Conservation (phyloP, 1,140 invertebrate genomes). For the Calephelis virginiensis region DNA sequence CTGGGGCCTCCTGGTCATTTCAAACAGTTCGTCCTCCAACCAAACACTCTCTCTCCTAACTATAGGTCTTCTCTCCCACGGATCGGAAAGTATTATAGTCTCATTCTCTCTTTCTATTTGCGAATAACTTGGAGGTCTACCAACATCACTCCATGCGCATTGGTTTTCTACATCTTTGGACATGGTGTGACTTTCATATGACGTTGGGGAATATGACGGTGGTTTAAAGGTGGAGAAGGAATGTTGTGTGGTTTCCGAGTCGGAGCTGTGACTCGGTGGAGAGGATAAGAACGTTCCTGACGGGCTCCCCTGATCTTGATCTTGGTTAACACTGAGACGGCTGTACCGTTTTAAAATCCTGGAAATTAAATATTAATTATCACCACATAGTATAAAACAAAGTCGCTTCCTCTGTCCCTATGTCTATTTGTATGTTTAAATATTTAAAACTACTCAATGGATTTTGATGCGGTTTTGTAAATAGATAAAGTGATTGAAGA, state of each 20-base stretch:
- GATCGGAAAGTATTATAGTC: conserved; percentile 77
- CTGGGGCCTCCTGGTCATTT: conserved; percentile 86
- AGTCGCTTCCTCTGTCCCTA: too few species aligned
- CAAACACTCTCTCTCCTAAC: conserved; percentile 79
- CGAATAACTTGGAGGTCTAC: conserved; percentile 77
- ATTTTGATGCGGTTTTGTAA: too few species aligned
- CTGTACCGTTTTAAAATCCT: conserved; percentile 84
- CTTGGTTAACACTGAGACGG: conserved; percentile 78
- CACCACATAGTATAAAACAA: too few species aligned
- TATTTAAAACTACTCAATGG: too few species aligned
- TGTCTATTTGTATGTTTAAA: too few species aligned
- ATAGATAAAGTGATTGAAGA: too few species aligned
- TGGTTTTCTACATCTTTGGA: conserved; percentile 67
- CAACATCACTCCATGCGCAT: conserved; percentile 70
- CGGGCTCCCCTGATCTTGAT: conserved; percentile 74
- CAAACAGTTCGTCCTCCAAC: conserved; percentile 85
- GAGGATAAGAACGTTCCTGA: conserved; percentile 83
- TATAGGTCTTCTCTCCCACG: conserved; percentile 71
- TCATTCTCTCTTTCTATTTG: conserved; percentile 66
- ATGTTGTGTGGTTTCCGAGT: conserved; percentile 62
- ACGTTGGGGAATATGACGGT: conserved; percentile 69
- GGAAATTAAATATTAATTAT: conserved; percentile 32
- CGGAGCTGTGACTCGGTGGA: conserved; percentile 68
- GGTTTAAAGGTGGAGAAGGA: conserved; percentile 81
- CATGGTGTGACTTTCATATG: conserved; percentile 63